Percentiles rank a stretch among this genome's conserved stretches.
Evolutionary conservation across 2,113 vertebrate genomes (phyloP).

Genomic region (Cichladusa arquata): DNA sequence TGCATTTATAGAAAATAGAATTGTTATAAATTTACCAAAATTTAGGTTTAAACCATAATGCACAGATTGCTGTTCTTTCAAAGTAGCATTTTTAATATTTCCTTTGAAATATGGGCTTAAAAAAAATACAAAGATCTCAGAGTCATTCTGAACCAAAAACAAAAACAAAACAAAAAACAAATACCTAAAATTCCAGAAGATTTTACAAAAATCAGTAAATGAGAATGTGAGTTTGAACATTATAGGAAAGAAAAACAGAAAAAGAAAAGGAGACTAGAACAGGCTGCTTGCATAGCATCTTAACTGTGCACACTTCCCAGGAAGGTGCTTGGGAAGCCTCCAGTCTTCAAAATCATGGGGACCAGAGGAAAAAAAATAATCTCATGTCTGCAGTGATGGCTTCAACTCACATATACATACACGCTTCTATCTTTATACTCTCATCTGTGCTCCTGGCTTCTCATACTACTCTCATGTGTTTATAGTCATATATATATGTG

Average conservation of each 20-base stretch:
- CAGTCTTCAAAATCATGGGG: not conserved
- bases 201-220: not conserved
- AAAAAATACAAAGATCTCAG: not conserved
- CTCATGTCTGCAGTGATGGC: not conserved
- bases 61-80: not conserved
- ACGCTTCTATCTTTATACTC: not conserved
- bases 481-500: not conserved
- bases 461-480: not conserved
- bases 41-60: not conserved
- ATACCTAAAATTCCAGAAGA: not conserved
- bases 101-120: not conserved
- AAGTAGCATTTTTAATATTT: not conserved
- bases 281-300: not conserved
- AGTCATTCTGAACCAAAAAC: not conserved
- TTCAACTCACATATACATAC: not conserved
- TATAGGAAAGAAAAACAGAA: not conserved
- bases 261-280: not conserved
- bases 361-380: not conserved
- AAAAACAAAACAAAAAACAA: not conserved
- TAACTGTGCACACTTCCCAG: not conserved
- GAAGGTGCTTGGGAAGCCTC: not conserved
- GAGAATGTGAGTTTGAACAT: not conserved
- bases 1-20: not conserved
- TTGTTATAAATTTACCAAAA: not conserved
- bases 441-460: not conserved